Conservation (phyloP, 2,888 invertebrate genomes). For the Trichopria drosophilae region DNA sequence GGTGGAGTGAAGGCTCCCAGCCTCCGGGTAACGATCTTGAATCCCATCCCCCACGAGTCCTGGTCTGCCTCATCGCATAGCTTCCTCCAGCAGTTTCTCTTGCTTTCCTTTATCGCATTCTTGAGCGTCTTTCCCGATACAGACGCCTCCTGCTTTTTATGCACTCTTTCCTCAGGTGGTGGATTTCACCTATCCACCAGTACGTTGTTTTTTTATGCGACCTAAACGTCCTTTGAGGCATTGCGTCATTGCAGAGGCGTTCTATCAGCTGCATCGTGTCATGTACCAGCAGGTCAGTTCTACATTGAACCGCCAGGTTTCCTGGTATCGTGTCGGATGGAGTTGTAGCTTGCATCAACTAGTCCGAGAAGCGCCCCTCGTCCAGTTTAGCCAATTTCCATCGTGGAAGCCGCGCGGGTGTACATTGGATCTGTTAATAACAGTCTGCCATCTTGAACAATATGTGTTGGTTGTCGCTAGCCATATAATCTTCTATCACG, state of each 20-base stretch:
- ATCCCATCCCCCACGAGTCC: constrained; percentile 10
- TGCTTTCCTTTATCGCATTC: constrained; percentile 4
- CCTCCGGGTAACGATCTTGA: constrained; percentile 2
- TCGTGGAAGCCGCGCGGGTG: too few species aligned
- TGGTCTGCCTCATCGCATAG: constrained; percentile 2
- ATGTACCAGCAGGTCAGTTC: background rate
- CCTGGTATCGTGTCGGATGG: background rate
- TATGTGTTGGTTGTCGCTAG: constrained; percentile 27
- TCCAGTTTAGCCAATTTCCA: constrained; percentile 3
- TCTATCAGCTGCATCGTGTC: background rate
- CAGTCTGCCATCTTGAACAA: constrained; percentile 14
- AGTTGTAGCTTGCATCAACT: background rate
- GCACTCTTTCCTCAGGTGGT: too few species aligned
- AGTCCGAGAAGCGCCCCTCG: background rate
- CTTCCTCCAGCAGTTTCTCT: constrained; percentile 5
- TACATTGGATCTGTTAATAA: too few species aligned
- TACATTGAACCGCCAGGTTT: background rate
- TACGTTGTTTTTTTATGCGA: background rate
- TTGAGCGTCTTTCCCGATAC: constrained; percentile 1
- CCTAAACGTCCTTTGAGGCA: background rate
- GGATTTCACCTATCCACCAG: too few species aligned
- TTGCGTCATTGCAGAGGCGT: background rate
- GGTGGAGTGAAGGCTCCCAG: background rate
- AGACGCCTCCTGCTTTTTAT: too few species aligned
- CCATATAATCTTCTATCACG: constrained; percentile 28